phyloP scores from a whole-genome alignment of 2,888 invertebrate genomes.

The Cosmia trapezina region DNA sequence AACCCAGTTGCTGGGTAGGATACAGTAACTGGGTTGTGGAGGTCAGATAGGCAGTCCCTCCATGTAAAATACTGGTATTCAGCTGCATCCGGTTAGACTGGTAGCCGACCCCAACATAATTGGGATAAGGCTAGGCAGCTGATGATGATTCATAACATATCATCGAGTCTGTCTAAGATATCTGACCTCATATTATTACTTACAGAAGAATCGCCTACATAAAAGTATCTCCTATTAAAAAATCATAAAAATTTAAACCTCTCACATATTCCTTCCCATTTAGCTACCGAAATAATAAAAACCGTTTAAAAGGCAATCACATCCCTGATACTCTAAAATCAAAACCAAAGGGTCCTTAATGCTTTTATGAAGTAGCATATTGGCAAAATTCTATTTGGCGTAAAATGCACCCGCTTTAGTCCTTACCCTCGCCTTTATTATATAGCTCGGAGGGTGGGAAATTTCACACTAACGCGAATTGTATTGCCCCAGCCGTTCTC shows the following conservation, averaged over 20 bases:
- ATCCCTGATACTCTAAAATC: conserved; percentile 45
- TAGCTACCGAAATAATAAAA: conserved; percentile 17
- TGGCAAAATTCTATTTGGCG: conserved; percentile 61
- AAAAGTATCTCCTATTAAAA: conserved; percentile 1
- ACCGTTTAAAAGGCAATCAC: conserved; percentile 44
- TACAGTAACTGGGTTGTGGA: too few species aligned
- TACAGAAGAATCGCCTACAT: background rate
- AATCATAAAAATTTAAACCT: background rate
- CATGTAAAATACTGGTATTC: too few species aligned
- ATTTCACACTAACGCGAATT: conserved; percentile 66
- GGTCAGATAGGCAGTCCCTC: too few species aligned
- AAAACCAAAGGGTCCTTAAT: conserved; percentile 52
- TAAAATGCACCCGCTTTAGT: conserved; percentile 64
- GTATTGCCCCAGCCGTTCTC: conserved; percentile 58
- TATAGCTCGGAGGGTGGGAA: conserved; percentile 53
- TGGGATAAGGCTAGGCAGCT: too few species aligned
- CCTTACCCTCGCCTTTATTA: conserved; percentile 58
- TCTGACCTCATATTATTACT: background rate
- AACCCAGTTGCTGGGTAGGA: too few species aligned
- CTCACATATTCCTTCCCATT: background rate
- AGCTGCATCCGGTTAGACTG: too few species aligned
- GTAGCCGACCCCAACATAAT: too few species aligned
- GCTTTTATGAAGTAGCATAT: conserved; percentile 62
- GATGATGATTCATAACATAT: too few species aligned
- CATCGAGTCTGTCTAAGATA: too few species aligned